Evolutionary conservation across 2,888 invertebrate species (phyloP).

Genomic region (Cremastinae sp.): DNA sequence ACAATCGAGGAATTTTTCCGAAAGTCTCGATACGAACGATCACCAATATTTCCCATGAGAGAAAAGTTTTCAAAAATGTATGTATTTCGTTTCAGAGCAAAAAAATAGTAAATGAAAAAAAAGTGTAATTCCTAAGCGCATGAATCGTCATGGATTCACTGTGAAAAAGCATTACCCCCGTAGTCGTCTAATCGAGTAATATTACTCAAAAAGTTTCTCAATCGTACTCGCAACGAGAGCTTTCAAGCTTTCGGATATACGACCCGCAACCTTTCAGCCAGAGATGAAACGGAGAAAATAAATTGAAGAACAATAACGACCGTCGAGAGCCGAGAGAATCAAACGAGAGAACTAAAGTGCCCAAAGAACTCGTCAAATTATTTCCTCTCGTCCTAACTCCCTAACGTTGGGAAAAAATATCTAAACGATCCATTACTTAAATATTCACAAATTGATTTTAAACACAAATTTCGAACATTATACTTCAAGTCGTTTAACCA

Average conservation of each 20-base stretch:
- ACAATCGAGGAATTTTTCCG: too few relatives aligned
- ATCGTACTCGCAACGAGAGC: slow-evolving; percentile 50
- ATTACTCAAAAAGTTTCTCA: slow-evolving; percentile 61
- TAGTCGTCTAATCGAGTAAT: slow-evolving; percentile 61
- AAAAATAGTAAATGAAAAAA: slow-evolving; percentile 53
- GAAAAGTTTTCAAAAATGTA: slow-evolving; percentile 45
- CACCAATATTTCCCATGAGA: neutral
- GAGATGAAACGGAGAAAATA: slow-evolving; percentile 43
- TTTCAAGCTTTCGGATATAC: slow-evolving; percentile 57
- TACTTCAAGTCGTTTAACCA: too few relatives aligned
- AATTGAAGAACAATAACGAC: slow-evolving; percentile 33
- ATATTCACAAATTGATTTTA: too few relatives aligned
- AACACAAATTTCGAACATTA: too few relatives aligned
- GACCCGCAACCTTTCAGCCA: slow-evolving; percentile 66
- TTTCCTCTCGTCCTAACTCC: neutral
- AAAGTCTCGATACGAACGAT: too few relatives aligned
- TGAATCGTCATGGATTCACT: slow-evolving; percentile 72
- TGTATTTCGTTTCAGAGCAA: slow-evolving; percentile 5
- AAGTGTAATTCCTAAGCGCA: slow-evolving; percentile 68
- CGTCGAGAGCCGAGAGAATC: too few relatives aligned
- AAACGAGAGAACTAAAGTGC: slow-evolving; percentile 37
- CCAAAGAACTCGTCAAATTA: slow-evolving; percentile 3
- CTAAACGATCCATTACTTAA: too few relatives aligned
- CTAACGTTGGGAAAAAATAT: neutral
- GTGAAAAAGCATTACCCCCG: slow-evolving; percentile 77